These are phyloP conservation scores for Stenopsyche tienmushanensis DNA, from an alignment of 1,140 invertebrate genomes.

Conservation along the genomic window DNA sequence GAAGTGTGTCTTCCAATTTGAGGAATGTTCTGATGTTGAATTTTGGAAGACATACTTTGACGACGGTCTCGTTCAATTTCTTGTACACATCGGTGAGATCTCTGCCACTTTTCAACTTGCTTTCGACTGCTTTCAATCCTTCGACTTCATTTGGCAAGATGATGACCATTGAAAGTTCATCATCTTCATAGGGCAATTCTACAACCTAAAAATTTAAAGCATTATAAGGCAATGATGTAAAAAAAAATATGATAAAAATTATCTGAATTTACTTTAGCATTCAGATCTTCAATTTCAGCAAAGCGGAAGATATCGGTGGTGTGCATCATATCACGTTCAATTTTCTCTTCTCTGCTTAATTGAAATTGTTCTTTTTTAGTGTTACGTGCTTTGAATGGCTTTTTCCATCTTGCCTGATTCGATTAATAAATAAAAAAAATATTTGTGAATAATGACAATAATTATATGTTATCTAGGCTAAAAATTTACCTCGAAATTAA, in stretches of 20 bases:
- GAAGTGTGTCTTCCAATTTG: conserved; percentile 54
- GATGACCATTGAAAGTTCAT: conserved; percentile 62
- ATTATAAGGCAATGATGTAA: no score
- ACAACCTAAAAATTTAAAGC: no score
- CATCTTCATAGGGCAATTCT: conserved; percentile 61
- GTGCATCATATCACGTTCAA: conserved; percentile 35
- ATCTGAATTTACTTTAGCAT: no score
- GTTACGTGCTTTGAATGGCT: not conserved
- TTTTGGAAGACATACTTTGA: conserved; percentile 60
- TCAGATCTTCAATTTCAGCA: conserved; percentile 30
- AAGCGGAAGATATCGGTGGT: conserved; percentile 26
- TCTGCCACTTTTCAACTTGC: conserved; percentile 46
- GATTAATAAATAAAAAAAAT: no score
- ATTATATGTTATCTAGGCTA: no score
- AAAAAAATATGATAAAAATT: no score
- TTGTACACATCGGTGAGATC: conserved; percentile 44
- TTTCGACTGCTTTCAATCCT: conserved; percentile 54
- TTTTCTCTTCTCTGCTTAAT: conserved; percentile 25
- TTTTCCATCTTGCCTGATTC: conserved; percentile 32
- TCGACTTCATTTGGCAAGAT: conserved; percentile 62
- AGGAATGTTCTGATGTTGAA: conserved; percentile 60
- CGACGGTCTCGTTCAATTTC: conserved; percentile 44
- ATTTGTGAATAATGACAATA: no score
- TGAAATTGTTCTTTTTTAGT: conserved; percentile 32
- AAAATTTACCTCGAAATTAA: conserved; percentile 81